These are phyloP conservation scores for Azorinus chamasolen DNA, from an alignment of 2,888 invertebrate genomes.

Conservation along the genomic window DNA sequence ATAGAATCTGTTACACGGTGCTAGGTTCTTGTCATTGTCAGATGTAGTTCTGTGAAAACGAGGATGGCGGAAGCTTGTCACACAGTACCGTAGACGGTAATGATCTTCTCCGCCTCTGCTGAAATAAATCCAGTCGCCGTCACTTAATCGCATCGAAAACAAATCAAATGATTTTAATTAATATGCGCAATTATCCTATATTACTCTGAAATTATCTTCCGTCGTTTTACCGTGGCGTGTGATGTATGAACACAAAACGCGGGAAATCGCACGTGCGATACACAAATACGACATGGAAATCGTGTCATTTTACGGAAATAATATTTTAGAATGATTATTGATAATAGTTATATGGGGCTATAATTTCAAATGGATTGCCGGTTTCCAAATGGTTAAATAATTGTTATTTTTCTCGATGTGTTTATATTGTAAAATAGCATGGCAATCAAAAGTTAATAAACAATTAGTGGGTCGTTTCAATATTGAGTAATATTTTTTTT, in stretches of 20 bases:
- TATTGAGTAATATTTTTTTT: slow-evolving; percentile 31
- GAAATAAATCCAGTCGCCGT: too few species aligned
- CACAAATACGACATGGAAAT: slow-evolving; percentile 46
- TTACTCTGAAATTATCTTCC: slow-evolving; percentile 56
- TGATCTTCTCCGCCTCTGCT: too few species aligned
- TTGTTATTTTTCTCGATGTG: slow-evolving; percentile 22
- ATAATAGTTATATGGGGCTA: slow-evolving; percentile 36
- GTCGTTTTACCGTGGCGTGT: slow-evolving; percentile 42
- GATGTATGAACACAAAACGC: slow-evolving; percentile 36
- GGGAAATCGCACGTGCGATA: slow-evolving; percentile 50
- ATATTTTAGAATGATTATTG: slow-evolving; percentile 12
- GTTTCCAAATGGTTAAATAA: slow-evolving; percentile 29
- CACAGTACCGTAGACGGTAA: too few species aligned
- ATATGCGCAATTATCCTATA: slow-evolving; percentile 56
- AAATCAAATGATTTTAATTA: slow-evolving; percentile 57
- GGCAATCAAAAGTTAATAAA: slow-evolving; percentile 48
- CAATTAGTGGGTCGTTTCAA: slow-evolving; percentile 48
- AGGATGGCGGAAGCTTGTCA: too few species aligned
- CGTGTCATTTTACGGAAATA: slow-evolving; percentile 50
- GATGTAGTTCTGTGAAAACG: too few species aligned
- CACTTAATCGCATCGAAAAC: slow-evolving; percentile 7
- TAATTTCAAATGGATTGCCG: slow-evolving; percentile 46
- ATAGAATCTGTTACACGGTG: too few species aligned
- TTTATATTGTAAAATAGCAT: slow-evolving; percentile 31
- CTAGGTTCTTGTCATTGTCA: too few species aligned